phyloP scores from a whole-genome alignment of 2,888 invertebrate genomes.

The Meteorus cinctellus region DNA sequence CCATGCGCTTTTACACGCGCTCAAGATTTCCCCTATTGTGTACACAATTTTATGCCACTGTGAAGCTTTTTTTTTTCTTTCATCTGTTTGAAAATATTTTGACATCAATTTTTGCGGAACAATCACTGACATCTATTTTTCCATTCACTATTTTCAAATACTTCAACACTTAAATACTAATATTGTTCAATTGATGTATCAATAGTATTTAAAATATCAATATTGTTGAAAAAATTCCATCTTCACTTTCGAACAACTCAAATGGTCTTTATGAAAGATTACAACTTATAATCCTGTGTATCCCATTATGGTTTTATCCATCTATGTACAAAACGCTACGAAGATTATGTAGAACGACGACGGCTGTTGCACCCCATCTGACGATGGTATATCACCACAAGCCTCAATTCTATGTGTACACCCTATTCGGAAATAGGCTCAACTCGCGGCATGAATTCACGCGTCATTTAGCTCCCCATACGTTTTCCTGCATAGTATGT shows the following conservation, averaged over 20 bases:
- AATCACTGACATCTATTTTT: constrained; percentile 43
- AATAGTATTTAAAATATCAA: constrained; percentile 14
- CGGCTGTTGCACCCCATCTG: constrained; percentile 33
- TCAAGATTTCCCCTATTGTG: constrained; percentile 17
- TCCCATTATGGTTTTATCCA: constrained; percentile 65
- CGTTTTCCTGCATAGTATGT: constrained; percentile 38
- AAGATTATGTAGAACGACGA: constrained; percentile 60
- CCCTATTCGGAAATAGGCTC: constrained; percentile 41
- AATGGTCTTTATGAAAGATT: constrained; percentile 54
- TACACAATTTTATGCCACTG: constrained; percentile 15
- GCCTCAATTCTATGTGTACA: constrained; percentile 32
- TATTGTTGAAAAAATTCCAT: constrained; percentile 11
- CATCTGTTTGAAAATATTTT: constrained; percentile 61
- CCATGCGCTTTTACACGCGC: constrained; percentile 36
- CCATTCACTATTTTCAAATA: constrained; percentile 17
- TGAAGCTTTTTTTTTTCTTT: constrained; percentile 40
- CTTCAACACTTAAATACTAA: too few relatives aligned
- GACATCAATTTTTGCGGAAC: constrained; percentile 56
- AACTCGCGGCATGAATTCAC: constrained; percentile 51
- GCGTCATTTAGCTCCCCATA: constrained; percentile 59
- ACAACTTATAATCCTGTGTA: constrained; percentile 68
- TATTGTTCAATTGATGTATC: background rate
- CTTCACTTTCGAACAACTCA: constrained; percentile 10
- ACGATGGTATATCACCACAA: constrained; percentile 33
- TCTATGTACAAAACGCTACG: constrained; percentile 52